These are phyloP conservation scores for Lagothrix lagotricha DNA, from an alignment of 2,797 vertebrate species.

Conservation along the genomic window DNA sequence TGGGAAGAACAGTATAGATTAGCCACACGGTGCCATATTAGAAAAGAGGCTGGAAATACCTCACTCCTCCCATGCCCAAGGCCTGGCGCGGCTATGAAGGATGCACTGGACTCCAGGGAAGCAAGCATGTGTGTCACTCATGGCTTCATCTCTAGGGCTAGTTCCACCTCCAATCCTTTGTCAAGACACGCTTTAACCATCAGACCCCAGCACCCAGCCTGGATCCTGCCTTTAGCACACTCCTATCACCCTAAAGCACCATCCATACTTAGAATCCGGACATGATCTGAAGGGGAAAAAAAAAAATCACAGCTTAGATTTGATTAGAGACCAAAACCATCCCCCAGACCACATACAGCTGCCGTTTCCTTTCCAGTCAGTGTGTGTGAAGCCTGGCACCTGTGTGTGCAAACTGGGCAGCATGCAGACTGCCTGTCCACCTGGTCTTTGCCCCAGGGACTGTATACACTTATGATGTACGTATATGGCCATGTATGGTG, in stretches of 20 bases:
- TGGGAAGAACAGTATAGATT: fast-evolving
- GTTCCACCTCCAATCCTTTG: not conserved
- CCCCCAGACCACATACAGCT: no score
- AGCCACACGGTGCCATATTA: fast-evolving
- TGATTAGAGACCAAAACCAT: not conserved
- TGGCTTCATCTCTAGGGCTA: no score
- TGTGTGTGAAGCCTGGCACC: fast-evolving
- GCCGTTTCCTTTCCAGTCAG: not conserved
- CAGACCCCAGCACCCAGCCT: no score
- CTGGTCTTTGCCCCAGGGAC: no score
- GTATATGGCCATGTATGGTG: not conserved
- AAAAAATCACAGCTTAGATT: not conserved
- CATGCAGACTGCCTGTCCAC: not conserved
- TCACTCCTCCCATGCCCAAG: not conserved
- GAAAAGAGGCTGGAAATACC: not conserved
- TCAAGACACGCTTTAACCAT: not conserved
- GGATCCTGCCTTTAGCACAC: not conserved
- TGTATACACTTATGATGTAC: fast-evolving
- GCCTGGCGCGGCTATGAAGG: fast-evolving
- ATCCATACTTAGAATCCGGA: not conserved
- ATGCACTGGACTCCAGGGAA: not conserved
- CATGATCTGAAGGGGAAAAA: fast-evolving
- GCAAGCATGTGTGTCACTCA: not conserved
- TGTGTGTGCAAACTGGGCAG: no score
- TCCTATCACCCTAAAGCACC: not conserved